Evolutionary conservation across 2,888 invertebrate genomes (phyloP).

Genomic region (Pyralis farinalis): DNA sequence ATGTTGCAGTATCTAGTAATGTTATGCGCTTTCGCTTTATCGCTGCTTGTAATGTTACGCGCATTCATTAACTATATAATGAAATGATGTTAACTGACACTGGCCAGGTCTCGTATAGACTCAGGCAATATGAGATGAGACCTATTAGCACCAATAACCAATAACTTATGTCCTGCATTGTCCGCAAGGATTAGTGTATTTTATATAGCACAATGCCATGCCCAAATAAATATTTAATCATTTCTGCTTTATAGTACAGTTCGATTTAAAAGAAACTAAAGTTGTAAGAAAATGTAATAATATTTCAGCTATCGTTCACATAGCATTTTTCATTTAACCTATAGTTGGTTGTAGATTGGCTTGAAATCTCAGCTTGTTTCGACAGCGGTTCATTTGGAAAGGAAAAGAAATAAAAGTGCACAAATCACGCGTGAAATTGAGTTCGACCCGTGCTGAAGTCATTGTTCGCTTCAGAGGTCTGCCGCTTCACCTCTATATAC

Average conservation of each 20-base stretch:
- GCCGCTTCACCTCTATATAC: slow-evolving; percentile 16
- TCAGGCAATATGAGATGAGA: too few relatives aligned
- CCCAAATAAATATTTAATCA: too few relatives aligned
- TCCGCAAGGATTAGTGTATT: too few relatives aligned
- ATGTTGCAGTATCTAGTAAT: slow-evolving; percentile 63
- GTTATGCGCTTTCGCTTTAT: slow-evolving; percentile 31
- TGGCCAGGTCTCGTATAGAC: too few relatives aligned
- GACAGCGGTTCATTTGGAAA: slow-evolving; percentile 44
- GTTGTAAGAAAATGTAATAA: too few relatives aligned
- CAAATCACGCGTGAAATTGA: slow-evolving; percentile 79
- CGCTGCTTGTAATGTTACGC: too few relatives aligned
- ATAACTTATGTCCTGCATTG: too few relatives aligned
- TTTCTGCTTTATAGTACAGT: too few relatives aligned
- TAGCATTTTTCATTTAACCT: neutral
- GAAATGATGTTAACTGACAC: too few relatives aligned
- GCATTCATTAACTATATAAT: slow-evolving; percentile 24
- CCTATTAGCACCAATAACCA: too few relatives aligned
- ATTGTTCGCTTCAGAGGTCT: slow-evolving; percentile 53
- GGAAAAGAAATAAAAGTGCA: slow-evolving; percentile 71
- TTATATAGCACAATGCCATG: too few relatives aligned
- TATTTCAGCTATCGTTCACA: slow-evolving; percentile 16
- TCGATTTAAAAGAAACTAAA: too few relatives aligned
- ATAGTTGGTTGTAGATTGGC: slow-evolving; percentile 6
- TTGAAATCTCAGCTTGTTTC: slow-evolving; percentile 29
- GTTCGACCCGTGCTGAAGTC: slow-evolving; percentile 61